A percentile compares a stretch with the other conserved stretches of the same genome.
These are phyloP conservation scores for Rhabdomys dilectus DNA, from an alignment of 2,113 vertebrate species.

Conservation along the genomic window DNA sequence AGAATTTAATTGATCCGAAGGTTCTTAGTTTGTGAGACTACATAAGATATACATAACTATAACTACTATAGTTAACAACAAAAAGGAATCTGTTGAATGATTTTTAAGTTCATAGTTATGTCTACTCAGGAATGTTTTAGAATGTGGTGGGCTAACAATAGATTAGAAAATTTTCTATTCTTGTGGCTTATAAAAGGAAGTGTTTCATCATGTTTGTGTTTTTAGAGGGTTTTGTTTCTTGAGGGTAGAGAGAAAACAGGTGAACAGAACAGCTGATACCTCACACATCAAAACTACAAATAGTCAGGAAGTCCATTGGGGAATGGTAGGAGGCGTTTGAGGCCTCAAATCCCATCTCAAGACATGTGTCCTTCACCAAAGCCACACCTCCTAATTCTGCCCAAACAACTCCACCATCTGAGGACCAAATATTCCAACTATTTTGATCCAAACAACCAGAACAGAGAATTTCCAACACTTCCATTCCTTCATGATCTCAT, in stretches of 20 bases:
- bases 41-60: no score
- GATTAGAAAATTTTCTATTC: not conserved
- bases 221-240: not conserved
- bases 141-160: not conserved
- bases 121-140: not conserved
- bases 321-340: no score
- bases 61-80: not conserved
- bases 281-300: not conserved
- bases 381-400: not conserved
- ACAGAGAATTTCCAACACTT: not conserved
- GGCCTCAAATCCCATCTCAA: no score
- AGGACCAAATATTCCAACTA: not conserved
- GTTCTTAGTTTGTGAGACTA: not conserved
- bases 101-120: not conserved
- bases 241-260: not conserved
- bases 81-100: not conserved
- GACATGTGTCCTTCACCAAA: not conserved
- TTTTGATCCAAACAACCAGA: not conserved
- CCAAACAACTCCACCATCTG: not conserved
- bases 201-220: not conserved
- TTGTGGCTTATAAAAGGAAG: not conserved
- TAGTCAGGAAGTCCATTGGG: not conserved
- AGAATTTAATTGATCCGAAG: not conserved
- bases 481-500: no score
- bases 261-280: not conserved